These are phyloP conservation scores for Tetropium fuscum DNA, from an alignment of 2,888 invertebrate species.

Conservation along the genomic window DNA sequence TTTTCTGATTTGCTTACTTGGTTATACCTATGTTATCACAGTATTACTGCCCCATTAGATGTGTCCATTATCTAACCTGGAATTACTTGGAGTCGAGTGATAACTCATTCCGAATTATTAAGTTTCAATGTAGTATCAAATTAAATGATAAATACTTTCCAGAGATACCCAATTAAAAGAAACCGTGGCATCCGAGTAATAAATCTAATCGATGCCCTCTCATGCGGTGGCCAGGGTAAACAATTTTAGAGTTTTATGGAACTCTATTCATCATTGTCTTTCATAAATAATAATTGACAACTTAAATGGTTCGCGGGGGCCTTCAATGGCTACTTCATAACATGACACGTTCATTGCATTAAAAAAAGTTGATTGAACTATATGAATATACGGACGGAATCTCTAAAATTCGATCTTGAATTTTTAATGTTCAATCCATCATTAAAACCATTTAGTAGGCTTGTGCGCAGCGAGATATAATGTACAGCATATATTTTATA, in stretches of 20 bases:
- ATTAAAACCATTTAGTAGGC: constrained; percentile 10
- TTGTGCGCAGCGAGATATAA: constrained; percentile 8
- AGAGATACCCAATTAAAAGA: constrained; percentile 14
- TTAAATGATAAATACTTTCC: constrained; percentile 22
- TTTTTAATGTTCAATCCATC: constrained; percentile 25
- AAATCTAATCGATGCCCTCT: constrained; percentile 23
- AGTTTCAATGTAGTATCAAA: constrained; percentile 22
- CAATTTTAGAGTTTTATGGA: constrained; percentile 27
- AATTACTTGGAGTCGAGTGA: constrained; percentile 14
- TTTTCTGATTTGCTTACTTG: background rate
- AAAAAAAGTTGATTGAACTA: constrained; percentile 26
- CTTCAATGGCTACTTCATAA: constrained; percentile 23
- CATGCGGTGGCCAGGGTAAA: constrained; percentile 19
- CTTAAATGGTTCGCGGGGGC: constrained; percentile 25
- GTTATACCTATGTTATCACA: background rate
- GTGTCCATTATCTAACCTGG: constrained; percentile 13
- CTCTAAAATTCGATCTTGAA: constrained; percentile 22
- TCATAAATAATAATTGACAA: constrained; percentile 40
- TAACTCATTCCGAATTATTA: constrained; percentile 17
- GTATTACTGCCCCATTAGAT: background rate
- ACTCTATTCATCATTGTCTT: constrained; percentile 36
- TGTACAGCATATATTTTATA: constrained; percentile 12
- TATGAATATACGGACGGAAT: constrained; percentile 25
- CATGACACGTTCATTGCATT: constrained; percentile 17
- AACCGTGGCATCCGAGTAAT: constrained; percentile 19